Conservation (phyloP, 1,140 invertebrate species). For the Lanistes nyassanus region DNA sequence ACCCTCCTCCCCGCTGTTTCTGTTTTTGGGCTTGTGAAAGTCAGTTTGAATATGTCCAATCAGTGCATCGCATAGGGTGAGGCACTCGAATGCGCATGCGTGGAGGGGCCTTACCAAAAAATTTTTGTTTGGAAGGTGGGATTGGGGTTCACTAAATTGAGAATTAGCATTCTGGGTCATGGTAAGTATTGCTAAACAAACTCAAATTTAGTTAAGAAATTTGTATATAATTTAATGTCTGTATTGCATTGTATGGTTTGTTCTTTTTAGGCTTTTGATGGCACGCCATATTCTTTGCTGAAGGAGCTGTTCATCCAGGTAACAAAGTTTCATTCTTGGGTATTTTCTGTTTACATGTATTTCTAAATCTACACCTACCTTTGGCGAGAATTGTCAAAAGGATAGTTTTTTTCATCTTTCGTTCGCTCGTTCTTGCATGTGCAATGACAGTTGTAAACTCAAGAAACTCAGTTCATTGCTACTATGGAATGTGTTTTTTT, state of each 20-base stretch:
- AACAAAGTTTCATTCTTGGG: conserved; percentile 26
- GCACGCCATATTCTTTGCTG: conserved; percentile 83
- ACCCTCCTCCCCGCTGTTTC: too few relatives aligned
- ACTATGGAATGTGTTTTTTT: not conserved
- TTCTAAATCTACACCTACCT: not conserved
- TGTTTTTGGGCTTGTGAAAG: too few relatives aligned
- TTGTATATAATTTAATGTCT: not conserved
- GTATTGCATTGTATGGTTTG: conserved; percentile 10
- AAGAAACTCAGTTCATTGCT: not conserved
- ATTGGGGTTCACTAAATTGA: too few relatives aligned
- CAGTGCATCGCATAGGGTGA: too few relatives aligned
- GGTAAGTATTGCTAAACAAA: too few relatives aligned
- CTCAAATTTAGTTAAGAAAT: too few relatives aligned
- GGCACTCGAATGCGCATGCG: too few relatives aligned
- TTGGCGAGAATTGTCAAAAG: not conserved
- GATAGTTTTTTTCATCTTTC: not conserved
- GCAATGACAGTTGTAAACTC: not conserved
- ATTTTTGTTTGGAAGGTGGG: too few relatives aligned
- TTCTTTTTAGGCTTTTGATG: conserved; percentile 77
- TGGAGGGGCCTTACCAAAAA: too few relatives aligned
- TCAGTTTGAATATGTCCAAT: too few relatives aligned
- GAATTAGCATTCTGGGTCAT: too few relatives aligned
- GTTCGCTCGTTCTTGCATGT: not conserved
- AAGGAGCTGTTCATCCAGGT: conserved; percentile 88
- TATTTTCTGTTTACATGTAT: not conserved